Evolutionary conservation across 2,888 invertebrate genomes (phyloP).

Genomic region (Gerris lacustris): DNA sequence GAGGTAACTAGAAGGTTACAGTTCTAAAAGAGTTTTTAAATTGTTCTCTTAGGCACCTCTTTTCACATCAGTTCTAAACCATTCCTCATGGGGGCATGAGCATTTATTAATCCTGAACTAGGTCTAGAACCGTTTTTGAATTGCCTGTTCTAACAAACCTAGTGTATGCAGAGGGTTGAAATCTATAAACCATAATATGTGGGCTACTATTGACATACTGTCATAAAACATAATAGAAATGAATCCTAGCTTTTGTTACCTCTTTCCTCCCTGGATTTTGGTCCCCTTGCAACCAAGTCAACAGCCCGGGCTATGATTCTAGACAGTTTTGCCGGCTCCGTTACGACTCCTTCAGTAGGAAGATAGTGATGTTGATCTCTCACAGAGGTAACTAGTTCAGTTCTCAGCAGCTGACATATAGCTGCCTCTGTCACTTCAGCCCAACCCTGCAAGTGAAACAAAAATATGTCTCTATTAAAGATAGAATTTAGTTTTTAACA

Average conservation of each 20-base stretch:
- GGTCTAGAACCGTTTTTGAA: too few relatives aligned
- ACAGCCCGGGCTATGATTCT: constrained; percentile 28
- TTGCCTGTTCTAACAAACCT: too few relatives aligned
- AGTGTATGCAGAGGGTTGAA: too few relatives aligned
- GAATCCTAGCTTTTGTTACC: constrained; percentile 15
- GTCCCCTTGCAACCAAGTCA: constrained; percentile 25
- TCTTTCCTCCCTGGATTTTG: constrained; percentile 24
- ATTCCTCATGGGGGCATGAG: too few relatives aligned
- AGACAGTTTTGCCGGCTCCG: constrained; percentile 41
- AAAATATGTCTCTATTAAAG: constrained; percentile 6
- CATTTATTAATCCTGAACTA: too few relatives aligned
- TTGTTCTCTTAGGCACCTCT: too few relatives aligned
- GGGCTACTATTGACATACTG: too few relatives aligned
- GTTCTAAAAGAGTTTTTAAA: too few relatives aligned
- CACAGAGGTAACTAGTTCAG: constrained; percentile 49
- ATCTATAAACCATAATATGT: too few relatives aligned
- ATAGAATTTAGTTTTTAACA: background rate
- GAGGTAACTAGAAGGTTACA: too few relatives aligned
- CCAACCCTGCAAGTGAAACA: constrained; percentile 51
- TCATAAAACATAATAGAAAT: too few relatives aligned
- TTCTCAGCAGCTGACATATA: constrained; percentile 51
- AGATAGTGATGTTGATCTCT: constrained; percentile 49
- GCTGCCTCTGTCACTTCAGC: constrained; percentile 61
- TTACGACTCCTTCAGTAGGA: constrained; percentile 38
- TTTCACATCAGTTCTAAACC: too few relatives aligned